Evolutionary conservation across 2,797 vertebrate genomes (phyloP), one percentile per base, ranked within the genome.

Genomic region (Spinus pinus): DNA sequence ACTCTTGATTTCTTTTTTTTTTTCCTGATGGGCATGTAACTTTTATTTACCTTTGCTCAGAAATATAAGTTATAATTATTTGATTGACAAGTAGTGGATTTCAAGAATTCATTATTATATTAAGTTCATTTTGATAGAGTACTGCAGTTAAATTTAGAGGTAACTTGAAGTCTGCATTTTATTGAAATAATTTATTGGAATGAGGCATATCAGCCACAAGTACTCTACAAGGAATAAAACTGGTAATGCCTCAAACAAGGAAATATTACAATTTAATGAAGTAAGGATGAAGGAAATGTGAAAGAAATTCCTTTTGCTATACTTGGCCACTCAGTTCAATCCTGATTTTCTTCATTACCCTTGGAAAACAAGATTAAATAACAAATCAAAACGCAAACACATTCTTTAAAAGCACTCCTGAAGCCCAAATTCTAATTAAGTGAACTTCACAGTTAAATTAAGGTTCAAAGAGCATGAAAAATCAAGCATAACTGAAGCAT

Each of bases 391-490:
- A 92, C 75, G 93, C 37, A 96, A 89, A 83, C 23, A 20, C 25
- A 24, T 88, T 84, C 47, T 86, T 89, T 74, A 93, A 94, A 97
- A 66, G 62, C 50, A 81, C 56, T 90, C 23, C n/a, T 15, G 17
- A 91, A 88, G 41, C 75, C 54, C 28, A 84, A 82, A 94, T 88
- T 91, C 35, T 92, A 95, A 96, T 92, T 96, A 96, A 94, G 92
- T 93, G 75, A 96, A 93, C 93, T 97, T 97, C 79, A 95, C 39
- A 91, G 89, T 75, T 81, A 96, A 97, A 97, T 95, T 95, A 93
- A 49, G 31, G 64, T 97, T 97, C 96, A 97, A 97, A 97, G 86
- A 96, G 86, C 86, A 85, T 84, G 95, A 94, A 95, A 96, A 97
- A 97, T 96, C 92, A 69, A 80, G 81, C 83, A 93, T 89, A 96